These are phyloP conservation scores for Menidia beryllina DNA, from an alignment of 2,113 vertebrate species.

Conservation along the genomic window DNA sequence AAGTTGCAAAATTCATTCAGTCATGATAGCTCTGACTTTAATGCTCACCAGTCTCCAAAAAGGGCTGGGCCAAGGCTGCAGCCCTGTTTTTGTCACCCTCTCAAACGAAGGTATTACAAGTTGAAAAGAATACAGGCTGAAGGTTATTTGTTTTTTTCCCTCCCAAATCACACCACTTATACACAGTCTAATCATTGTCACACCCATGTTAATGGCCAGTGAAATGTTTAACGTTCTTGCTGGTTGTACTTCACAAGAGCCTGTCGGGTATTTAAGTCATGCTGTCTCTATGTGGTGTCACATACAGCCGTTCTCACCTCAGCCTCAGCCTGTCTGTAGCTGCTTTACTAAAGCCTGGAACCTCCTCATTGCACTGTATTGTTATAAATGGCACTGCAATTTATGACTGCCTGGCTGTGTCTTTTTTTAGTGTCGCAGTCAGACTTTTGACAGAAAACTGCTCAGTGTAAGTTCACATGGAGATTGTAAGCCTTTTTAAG, in stretches of 20 bases:
- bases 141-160: neutral
- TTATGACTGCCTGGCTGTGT: no score
- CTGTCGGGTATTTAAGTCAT: neutral
- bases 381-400: neutral
- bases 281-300: no score
- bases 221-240: slow-evolving; percentile 31
- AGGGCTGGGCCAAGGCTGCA: neutral
- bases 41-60: neutral
- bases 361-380: neutral
- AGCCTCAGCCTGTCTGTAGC: neutral
- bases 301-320: neutral
- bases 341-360: neutral
- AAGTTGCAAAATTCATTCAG: slow-evolving; percentile 2
- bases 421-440: neutral
- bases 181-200: neutral
- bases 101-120: neutral
- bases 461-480: no score
- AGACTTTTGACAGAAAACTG: no score
- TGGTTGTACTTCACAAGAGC: slow-evolving; percentile 1
- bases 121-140: neutral
- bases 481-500: no score
- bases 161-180: neutral
- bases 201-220: neutral
- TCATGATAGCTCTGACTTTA: neutral
- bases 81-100: neutral